Evolutionary conservation across 2,888 invertebrate species (phyloP), one percentile per base, ranked within the genome.

Genomic region (Cenopis cana): DNA sequence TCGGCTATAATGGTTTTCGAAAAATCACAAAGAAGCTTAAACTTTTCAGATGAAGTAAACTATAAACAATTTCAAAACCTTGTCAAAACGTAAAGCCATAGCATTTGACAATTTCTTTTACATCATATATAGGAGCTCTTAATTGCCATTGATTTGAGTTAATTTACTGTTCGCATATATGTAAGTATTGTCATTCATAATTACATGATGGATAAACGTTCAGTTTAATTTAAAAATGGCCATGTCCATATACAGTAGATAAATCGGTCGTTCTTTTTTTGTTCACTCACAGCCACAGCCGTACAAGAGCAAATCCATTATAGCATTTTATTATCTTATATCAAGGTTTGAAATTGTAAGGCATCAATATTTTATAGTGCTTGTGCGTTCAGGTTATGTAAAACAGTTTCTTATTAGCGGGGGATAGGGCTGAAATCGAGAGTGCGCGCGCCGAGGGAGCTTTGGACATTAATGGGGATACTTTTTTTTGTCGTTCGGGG

Each of bases 261-360:
- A 82, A 81, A 82, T 82, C 80, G 85, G 84, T 79, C 76, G 75
- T 75, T 68, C 56, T 73, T 82, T 85, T 88, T 86, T 87, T 84
- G 76, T 86, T 81, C 79, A 81, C 79, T 77, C 80, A 77, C 82
- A 81, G 84, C 86, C 87, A 82, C 86, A 85, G 79, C 81, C 81
- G 79, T 81, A 87, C 82, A 82, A 85, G 85, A 85, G 83, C 83
- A 83, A 88, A 89, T 88, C 86, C 88, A 90, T 90, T 91, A 90
- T 86, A 88, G 83, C 83, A 82, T 89, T 90, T 90, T 90, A 90
- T 90, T 89, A 90, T 89, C 88, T 88, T 81, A 83, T 85, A 88
- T 90, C 86, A 90, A 89, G 87, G 86, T 86, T 87, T 77, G 82
- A 81, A 87, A 86, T 90, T 82, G 87, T 86, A 85, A 84, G 85